Evolutionary conservation across 2,797 vertebrate genomes (phyloP).

Genomic region (Meriones psammophilus): DNA sequence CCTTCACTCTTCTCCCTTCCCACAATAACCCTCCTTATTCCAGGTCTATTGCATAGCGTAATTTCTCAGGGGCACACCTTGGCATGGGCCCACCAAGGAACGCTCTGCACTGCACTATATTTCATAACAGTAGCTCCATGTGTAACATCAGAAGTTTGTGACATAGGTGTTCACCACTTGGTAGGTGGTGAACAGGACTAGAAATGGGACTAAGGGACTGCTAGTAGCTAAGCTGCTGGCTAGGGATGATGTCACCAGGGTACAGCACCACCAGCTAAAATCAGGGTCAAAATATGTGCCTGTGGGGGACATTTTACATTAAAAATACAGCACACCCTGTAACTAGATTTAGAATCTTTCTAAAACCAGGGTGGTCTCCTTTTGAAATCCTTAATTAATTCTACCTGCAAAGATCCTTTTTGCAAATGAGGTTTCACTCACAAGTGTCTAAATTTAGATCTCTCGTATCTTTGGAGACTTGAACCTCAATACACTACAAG

Average conservation of each 20-base stretch:
- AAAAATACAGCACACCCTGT: not conserved
- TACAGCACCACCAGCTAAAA: too few relatives aligned
- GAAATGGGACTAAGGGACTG: not conserved
- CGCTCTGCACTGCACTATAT: too few relatives aligned
- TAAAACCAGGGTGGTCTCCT: not conserved
- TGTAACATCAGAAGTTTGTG: not conserved
- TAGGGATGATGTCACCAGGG: not conserved
- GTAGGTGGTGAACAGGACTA: not conserved
- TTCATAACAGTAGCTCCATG: not conserved
- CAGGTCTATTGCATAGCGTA: too few relatives aligned
- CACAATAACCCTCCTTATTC: too few relatives aligned
- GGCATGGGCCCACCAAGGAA: too few relatives aligned
- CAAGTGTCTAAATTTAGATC: not conserved
- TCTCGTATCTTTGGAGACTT: not conserved
- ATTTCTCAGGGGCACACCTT: too few relatives aligned
- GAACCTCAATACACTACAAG: not conserved
- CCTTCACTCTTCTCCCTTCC: too few relatives aligned
- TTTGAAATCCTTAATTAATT: not conserved
- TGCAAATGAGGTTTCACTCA: conserved; percentile 47
- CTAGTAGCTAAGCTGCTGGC: not conserved
- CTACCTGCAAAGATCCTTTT: conserved; percentile 1
- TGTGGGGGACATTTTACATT: not conserved
- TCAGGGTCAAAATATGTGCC: not conserved
- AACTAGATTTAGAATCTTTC: not conserved
- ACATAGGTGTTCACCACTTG: not conserved